Base-by-base conservation (phyloP, 2,797 vertebrate species). In the Sandelia bainsii region DNA sequence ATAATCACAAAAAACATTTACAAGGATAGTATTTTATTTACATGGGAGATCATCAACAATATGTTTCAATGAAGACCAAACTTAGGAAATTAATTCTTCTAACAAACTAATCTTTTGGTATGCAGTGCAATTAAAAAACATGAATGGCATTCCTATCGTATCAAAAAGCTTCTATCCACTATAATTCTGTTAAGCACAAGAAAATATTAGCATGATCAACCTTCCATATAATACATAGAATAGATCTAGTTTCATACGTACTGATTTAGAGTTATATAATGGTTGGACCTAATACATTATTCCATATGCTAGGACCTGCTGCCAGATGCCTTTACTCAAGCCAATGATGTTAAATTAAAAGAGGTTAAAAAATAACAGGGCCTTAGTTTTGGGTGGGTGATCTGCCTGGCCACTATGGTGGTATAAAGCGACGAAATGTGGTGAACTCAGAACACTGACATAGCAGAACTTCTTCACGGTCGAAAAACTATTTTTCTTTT, bases 351-450 rank as follows among this genome's bases (percentile, higher is more conserved):
- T 49, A 44, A 79, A 87, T 81, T 77, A 78, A 70, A 62, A 52
- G 66, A 65, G 73, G 75, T 77, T 88, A 20, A 86, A 82, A 66
- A 89, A 76, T 72, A 92, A 83, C 80, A 88, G 42, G 65, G 75
- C 73, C 60, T 75, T 75, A 42, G 54, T 71, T 77, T 86, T 65
- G 66, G 69, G 80, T 91, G 87, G 91, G 91, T 93, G 89, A 90
- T 91, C 90, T 68, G 70, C 53, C 3, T 74, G 5, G 50, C 91
- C 62, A 79, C 75, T 79, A 79, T 29, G 83, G 77, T 79, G 83
- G 87, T 81, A 79, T 2, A 45, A 83, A 77, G 80, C 10, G 72
- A 81, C 60, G 49, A 80, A 84, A 85, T 60, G 64, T 53, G 69
- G 66, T 72, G 46, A 60, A 81, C 61, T 84, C 57, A 29, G 65